A percentile compares a stretch with the other conserved stretches of the same genome.
These are phyloP conservation scores for Spheniscus humboldti DNA, from an alignment of 2,797 vertebrate species.

Conservation along the genomic window DNA sequence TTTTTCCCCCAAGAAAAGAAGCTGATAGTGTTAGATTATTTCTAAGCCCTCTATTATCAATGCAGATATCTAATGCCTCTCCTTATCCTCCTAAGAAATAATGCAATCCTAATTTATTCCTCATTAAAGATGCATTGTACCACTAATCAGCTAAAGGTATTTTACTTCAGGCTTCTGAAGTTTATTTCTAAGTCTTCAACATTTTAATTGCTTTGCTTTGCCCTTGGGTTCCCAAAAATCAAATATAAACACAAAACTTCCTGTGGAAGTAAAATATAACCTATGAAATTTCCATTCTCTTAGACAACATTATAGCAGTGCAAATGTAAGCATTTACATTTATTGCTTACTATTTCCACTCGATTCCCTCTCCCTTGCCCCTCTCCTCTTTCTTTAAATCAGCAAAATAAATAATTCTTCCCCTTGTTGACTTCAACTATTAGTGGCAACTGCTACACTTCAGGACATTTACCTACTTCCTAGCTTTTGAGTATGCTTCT, in stretches of 20 bases:
- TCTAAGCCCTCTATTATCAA: constrained; percentile 12
- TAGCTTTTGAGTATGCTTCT: neutral
- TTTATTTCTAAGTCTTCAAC: constrained; percentile 54
- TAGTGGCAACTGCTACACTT: neutral
- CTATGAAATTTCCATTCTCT: neutral
- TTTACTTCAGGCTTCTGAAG: constrained; percentile 37
- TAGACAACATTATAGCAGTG: neutral
- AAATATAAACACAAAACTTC: constrained; percentile 19
- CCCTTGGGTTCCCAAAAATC: constrained; percentile 45
- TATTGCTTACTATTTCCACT: neutral
- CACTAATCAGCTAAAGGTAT: constrained; percentile 55
- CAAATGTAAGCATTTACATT: neutral
- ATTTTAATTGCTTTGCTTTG: constrained; percentile 54
- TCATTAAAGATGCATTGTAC: constrained; percentile 56
- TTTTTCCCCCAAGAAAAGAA: neutral
- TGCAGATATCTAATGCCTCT: constrained; percentile 18
- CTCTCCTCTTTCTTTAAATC: neutral
- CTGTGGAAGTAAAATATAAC: neutral
- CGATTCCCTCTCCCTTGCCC: neutral
- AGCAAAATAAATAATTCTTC: neutral
- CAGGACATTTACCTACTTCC: neutral
- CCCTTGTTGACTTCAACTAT: neutral
- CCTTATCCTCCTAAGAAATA: constrained; percentile 32
- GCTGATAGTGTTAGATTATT: neutral
- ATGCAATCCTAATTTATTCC: constrained; percentile 44